Base-by-base conservation (phyloP, 2,888 invertebrate species). In the Andricus curvator region DNA sequence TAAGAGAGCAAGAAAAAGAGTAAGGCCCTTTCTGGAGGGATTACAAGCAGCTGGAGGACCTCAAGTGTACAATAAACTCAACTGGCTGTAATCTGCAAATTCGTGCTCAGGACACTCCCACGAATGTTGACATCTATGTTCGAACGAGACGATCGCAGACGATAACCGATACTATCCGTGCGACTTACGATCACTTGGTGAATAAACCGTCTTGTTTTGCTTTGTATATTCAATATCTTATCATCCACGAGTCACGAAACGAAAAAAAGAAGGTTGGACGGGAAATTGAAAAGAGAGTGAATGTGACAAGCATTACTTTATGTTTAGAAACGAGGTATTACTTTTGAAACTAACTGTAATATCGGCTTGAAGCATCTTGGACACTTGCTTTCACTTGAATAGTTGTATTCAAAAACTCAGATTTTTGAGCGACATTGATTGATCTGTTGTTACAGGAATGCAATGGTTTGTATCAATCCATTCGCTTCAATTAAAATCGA, bases 31-130 rank as follows among this genome's bases (percentile, higher is more conserved):
- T 74, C 66, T 81, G 84, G 86, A 81, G 83, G 90, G 92, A 92
- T 92, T 92, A 92, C 88, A 88, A 87, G 89, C 92, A 92, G 92
- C 91, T 92, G 92, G 88, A 82, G 85, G 85, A 68, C 86, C 86
- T 83, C 84, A 85, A 80, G 70, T 82, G 78, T 88, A 89, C 89
- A 88, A 89, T 89, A 86, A 88, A 87, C 86, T 85, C 83, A 82
- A 86, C 88, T 87, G 84, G 85, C 86, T 86, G 85, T 88, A 89
- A 89, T 89, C 86, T 86, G 85, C 88, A 89, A 89, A 90, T 90
- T 90, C 89, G 88, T 89, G 85, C 22, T 74, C 85, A 87, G 78
- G 84, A 82, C 81, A 82, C 85, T 84, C 83, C 83, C 85, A 83
- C 84, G 85, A 87, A 82, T 70, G 78, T 84, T 85, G 87, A 89